Evolutionary conservation across 1,140 invertebrate genomes (phyloP).

Genomic region (Calliphora vicina): DNA sequence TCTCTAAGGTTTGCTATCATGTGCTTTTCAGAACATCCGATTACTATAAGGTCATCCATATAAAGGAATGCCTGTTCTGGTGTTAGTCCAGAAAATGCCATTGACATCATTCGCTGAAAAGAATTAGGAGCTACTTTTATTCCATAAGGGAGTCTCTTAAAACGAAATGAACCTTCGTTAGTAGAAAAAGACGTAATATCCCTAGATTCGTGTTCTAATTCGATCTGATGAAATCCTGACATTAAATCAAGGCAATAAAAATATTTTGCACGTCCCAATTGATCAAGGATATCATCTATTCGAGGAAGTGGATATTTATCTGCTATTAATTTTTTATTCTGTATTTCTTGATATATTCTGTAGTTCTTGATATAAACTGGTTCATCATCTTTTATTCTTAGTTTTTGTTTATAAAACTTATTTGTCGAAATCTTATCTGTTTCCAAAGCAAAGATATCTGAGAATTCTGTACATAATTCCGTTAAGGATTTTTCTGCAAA

Average conservation of each 20-base stretch:
- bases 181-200: not conserved
- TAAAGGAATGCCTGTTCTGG: not conserved
- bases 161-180: not conserved
- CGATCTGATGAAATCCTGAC: not conserved
- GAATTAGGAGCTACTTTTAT: not conserved
- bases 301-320: not conserved
- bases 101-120: slow-evolving; percentile 14
- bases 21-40: not conserved
- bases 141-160: not conserved
- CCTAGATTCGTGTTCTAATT: not conserved
- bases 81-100: not conserved
- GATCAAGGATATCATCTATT: slow-evolving; percentile 2
- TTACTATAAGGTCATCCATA: not conserved
- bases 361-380: too few species aligned
- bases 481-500: too few species aligned
- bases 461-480: too few species aligned
- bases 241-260: not conserved
- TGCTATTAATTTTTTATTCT: too few species aligned
- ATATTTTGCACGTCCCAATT: slow-evolving; percentile 12
- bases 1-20: not conserved
- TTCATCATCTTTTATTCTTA: too few species aligned
- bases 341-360: too few species aligned
- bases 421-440: too few species aligned
- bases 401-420: too few species aligned
- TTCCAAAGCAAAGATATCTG: too few species aligned